phyloP scores from a whole-genome alignment of 2,888 invertebrate genomes.

The Melangyna quadrimaculata region DNA sequence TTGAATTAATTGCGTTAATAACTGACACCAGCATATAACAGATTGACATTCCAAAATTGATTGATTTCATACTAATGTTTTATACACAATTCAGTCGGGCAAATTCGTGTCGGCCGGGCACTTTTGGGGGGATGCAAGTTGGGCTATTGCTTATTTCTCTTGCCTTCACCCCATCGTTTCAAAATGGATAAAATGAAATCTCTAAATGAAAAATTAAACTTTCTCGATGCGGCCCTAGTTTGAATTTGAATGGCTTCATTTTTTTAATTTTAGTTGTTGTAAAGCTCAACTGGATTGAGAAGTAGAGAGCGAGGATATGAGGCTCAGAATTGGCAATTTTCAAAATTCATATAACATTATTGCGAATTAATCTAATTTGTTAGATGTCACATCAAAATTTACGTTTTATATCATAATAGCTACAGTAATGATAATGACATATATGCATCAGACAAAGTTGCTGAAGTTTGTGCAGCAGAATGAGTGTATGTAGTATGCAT shows the following conservation, averaged over 20 bases:
- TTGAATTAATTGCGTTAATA: constrained; percentile 81
- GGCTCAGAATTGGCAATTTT: background rate
- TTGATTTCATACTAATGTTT: constrained; percentile 73
- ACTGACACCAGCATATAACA: constrained; percentile 78
- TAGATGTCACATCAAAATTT: constrained; percentile 51
- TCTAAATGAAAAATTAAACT: constrained; percentile 52
- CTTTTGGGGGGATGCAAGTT: background rate
- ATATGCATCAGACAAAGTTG: constrained; percentile 10
- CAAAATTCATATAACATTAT: constrained; percentile 23
- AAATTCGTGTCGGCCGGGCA: constrained; percentile 12
- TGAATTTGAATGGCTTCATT: background rate
- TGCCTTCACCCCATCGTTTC: background rate
- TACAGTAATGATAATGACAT: constrained; percentile 2
- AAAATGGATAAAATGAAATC: constrained; percentile 32
- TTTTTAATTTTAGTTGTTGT: background rate
- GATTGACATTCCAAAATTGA: constrained; percentile 74
- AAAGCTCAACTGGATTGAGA: background rate
- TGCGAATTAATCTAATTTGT: constrained; percentile 57
- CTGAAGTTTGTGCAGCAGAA: background rate
- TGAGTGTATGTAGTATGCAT: background rate
- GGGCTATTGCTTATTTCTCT: background rate
- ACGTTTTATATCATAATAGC: constrained; percentile 27
- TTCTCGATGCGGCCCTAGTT: constrained; percentile 26
- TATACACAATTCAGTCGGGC: constrained; percentile 61
- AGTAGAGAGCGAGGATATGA: background rate